Percentiles rank a stretch among this genome's conserved stretches.
phyloP scores from a whole-genome alignment of 64 coral and sea anemone species.

The Pocillopora verrucosa region DNA sequence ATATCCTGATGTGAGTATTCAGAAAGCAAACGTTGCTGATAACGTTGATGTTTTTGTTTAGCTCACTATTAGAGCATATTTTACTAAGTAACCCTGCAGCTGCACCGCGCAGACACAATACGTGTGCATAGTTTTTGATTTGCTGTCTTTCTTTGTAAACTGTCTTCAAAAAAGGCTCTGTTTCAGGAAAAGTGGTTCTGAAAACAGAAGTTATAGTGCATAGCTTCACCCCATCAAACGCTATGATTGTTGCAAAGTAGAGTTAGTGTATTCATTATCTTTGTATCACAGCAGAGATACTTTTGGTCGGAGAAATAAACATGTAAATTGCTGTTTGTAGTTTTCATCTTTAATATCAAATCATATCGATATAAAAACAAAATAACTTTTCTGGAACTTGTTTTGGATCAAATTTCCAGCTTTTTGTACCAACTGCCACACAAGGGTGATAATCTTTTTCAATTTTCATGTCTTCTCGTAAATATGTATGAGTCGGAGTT shows the following conservation, averaged over 20 bases:
- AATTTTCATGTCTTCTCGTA: no score
- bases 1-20: background rate
- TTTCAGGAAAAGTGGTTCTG: background rate
- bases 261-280: background rate
- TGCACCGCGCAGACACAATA: background rate
- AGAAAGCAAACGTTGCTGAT: background rate
- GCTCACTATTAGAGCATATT: background rate
- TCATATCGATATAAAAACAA: no score
- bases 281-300: background rate
- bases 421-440: no score
- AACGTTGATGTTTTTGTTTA: background rate
- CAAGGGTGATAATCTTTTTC: no score
- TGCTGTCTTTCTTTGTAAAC: no score
- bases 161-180: no score
- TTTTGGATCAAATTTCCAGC: no score
- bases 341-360: no score
- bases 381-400: no score
- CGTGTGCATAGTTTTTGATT: background rate
- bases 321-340: background rate
- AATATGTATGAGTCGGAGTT: no score
- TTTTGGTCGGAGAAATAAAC: background rate
- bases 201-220: background rate
- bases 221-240: background rate
- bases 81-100: background rate
- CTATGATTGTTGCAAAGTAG: background rate